A percentile compares a stretch with the other conserved stretches of the same genome.
Conservation (phyloP, 2,797 vertebrate genomes). For the Gallirallus australis region DNA sequence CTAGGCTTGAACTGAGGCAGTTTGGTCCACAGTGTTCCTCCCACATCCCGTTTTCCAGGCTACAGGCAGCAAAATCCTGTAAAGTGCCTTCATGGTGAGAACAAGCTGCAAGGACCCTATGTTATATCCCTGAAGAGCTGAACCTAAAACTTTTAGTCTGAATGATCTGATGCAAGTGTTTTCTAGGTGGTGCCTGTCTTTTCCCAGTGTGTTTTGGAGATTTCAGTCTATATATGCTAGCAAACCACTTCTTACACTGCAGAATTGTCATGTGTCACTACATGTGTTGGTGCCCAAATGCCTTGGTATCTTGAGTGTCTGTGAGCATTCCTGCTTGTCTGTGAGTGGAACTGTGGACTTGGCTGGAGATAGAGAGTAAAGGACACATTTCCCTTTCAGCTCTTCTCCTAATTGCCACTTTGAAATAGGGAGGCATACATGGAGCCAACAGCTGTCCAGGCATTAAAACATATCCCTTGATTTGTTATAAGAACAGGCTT, state of each 20-base stretch:
- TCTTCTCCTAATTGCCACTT: slow-evolving; percentile 5
- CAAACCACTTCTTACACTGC: not conserved
- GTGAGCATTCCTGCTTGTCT: slow-evolving; percentile 43
- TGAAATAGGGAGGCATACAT: not conserved
- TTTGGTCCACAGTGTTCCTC: not conserved
- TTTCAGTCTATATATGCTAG: not conserved
- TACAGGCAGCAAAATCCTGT: not conserved
- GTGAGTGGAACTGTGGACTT: slow-evolving; percentile 33
- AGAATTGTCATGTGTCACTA: slow-evolving; percentile 9
- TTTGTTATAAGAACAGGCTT: not conserved
- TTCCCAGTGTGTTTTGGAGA: not conserved
- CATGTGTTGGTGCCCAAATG: slow-evolving; percentile 4
- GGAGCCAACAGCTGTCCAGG: slow-evolving; percentile 1
- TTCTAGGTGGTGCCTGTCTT: not conserved
- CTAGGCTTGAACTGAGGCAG: not conserved
- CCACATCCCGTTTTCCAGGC: not conserved
- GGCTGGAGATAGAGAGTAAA: slow-evolving; percentile 54
- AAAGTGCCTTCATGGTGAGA: not conserved
- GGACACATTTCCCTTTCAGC: slow-evolving; percentile 50
- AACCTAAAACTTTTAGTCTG: not conserved
- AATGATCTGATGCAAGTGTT: not conserved
- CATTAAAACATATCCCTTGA: not conserved
- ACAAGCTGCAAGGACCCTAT: not conserved
- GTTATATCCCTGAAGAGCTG: not conserved
- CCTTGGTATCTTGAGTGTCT: slow-evolving; percentile 1